Evolutionary conservation across 2,888 invertebrate genomes (phyloP), one percentile per base, ranked within the genome.

Genomic region (Eulithis prunata): DNA sequence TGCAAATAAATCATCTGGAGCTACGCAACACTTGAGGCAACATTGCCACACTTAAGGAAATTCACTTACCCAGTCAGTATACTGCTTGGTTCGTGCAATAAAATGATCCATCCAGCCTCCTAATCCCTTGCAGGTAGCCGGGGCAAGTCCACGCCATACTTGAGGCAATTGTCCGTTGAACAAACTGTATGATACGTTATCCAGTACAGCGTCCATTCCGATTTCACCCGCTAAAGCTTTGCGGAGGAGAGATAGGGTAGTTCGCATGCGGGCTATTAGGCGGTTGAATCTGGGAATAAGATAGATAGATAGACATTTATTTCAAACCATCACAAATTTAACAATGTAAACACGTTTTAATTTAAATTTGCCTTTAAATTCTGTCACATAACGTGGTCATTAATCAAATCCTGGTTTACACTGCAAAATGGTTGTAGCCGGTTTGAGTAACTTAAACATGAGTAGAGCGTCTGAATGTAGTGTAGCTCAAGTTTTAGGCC

Each of bases 21-120:
- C 21, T 21, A 21, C 21, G 21, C 21, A 1, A 21, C 21, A 21
- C 21, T 21, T 21, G 21, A 21, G 2, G 21, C 21, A 21, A 21
- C 21, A 21, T 2, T 21, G 21, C 21, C 21, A 21, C 21, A 21
- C 21, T 21, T 21, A 2, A 21, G 21, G 21, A 21, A 21, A 21
- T 21, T 21, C 21, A n/a, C 60, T 60, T 13, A 97, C 97, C 97
- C 97, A 97, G 75, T 94, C 91, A 1, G 94, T 94, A 80, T 97
- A 97, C 85, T 97, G 97, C 57, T 93, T 91, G 70, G 95, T 95
- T 74, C 97, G 89, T 13, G 89, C 89, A 38, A 94, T 94, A 81
- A 98, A 97, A 87, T 98, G 97, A 62, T 96, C 96, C 94, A 98
- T 96, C 98, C 98, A 98, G 36, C 96, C 95, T 6, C 96, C 97